phyloP scores from a whole-genome alignment of 2,113 vertebrate species.

The Helogale parvula region DNA sequence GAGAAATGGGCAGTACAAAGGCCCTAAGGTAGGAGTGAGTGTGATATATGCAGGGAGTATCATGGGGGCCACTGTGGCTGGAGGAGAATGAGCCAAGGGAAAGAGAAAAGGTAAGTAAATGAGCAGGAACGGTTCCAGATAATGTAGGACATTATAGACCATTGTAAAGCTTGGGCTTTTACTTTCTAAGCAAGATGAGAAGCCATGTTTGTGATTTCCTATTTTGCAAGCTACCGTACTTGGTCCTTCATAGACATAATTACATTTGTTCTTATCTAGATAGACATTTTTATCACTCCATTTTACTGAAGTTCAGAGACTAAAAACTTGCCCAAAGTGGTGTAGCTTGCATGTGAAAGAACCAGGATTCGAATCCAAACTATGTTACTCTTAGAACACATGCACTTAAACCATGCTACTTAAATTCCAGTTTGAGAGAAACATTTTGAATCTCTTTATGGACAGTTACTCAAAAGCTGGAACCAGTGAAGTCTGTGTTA shows the following conservation, averaged over 20 bases:
- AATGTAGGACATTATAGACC: not conserved
- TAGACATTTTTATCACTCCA: not conserved
- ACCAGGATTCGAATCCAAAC: not conserved
- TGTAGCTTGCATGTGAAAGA: not conserved
- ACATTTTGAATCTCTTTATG: conserved; percentile 32
- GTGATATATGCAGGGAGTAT: not conserved
- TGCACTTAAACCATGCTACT: not conserved
- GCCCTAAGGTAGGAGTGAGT: not conserved
- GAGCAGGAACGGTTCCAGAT: not conserved
- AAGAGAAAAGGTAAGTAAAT: not conserved
- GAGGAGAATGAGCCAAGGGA: not conserved
- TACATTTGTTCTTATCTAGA: not conserved
- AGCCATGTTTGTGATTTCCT: not conserved
- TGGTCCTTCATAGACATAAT: not conserved
- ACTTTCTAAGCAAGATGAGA: not conserved
- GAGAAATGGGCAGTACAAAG: not conserved
- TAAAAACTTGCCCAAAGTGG: not conserved
- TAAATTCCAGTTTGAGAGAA: conserved; percentile 24
- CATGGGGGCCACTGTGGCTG: not conserved
- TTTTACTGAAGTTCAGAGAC: conserved; percentile 36
- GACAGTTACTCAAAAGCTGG: not conserved
- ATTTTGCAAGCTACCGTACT: not conserved
- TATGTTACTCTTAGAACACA: not conserved
- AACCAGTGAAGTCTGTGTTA: conserved; percentile 5
- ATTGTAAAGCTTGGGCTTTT: not conserved